These are phyloP conservation scores for Zoanthus sociatus DNA, from an alignment of 92 coral and sea anemone species.

Conservation along the genomic window DNA sequence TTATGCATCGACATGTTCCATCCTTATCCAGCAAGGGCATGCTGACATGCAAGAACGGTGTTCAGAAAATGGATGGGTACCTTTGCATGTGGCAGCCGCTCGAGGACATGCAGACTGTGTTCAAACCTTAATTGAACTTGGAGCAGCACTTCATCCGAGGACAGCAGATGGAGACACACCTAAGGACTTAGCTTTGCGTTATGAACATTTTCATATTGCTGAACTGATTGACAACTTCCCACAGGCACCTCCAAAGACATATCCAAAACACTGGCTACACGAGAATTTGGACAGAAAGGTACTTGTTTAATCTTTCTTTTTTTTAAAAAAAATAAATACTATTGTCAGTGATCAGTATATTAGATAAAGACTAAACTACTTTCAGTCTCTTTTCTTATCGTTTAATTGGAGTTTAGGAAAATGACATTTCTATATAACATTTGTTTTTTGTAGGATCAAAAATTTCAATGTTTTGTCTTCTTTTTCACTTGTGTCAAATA, in stretches of 20 bases:
- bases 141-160: conserved; percentile 96
- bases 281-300: conserved; percentile 97
- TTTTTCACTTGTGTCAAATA: too few species aligned
- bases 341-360: too few species aligned
- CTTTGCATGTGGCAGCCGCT: conserved; percentile 89
- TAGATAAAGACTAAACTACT: too few species aligned
- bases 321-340: too few species aligned
- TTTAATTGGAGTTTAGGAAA: too few species aligned
- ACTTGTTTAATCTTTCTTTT: neutral
- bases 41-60: conserved; percentile 94
- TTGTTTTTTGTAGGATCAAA: too few species aligned
- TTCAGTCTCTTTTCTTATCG: too few species aligned
- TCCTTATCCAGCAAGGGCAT: conserved; percentile 78
- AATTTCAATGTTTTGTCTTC: too few species aligned
- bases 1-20: conserved; percentile 68
- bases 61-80: conserved; percentile 86
- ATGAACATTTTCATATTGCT: conserved; percentile 80
- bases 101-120: conserved; percentile 87
- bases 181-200: conserved; percentile 89
- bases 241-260: conserved; percentile 83
- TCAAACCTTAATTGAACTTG: conserved; percentile 76
- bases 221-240: conserved; percentile 83
- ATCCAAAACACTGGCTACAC: conserved; percentile 87
- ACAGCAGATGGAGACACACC: conserved; percentile 96
- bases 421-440: too few species aligned